Conservation (phyloP, 1,140 invertebrate genomes). For the Drosophila trapezifrons region DNA sequence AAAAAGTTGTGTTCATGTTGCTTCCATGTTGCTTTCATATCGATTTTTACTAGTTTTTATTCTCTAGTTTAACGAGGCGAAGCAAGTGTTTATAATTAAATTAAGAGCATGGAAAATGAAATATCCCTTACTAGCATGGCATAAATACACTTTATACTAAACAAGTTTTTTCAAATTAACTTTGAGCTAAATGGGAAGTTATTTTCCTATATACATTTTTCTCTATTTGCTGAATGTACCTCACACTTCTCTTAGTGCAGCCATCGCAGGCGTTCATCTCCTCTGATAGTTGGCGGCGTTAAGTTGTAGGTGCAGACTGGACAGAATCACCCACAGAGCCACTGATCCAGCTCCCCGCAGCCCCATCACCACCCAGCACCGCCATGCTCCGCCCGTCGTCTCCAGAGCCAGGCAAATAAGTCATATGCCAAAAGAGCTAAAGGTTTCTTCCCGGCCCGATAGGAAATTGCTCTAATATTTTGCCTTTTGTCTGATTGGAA, state of each 20-base stretch:
- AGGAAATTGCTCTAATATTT: slow-evolving; percentile 82
- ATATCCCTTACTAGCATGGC: too few relatives aligned
- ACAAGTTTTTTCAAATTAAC: too few relatives aligned
- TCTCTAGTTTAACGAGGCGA: too few relatives aligned
- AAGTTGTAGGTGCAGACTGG: slow-evolving; percentile 80
- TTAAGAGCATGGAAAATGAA: too few relatives aligned
- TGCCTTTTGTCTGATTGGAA: slow-evolving; percentile 74
- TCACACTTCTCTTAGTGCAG: slow-evolving; percentile 4
- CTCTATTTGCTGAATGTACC: background rate
- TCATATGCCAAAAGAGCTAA: slow-evolving; percentile 65
- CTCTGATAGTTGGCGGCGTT: slow-evolving; percentile 65
- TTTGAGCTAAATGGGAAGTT: too few relatives aligned
- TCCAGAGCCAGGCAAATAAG: slow-evolving; percentile 66
- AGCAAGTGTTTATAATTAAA: too few relatives aligned
- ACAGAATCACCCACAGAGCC: slow-evolving; percentile 53
- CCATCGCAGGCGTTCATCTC: slow-evolving; percentile 41
- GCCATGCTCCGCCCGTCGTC: slow-evolving; percentile 10
- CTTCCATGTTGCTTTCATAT: too few relatives aligned
- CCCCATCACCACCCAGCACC: slow-evolving; percentile 2
- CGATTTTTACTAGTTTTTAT: too few relatives aligned
- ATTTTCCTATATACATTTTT: background rate
- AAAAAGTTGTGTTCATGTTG: too few relatives aligned
- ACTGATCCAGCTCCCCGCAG: slow-evolving; percentile 25
- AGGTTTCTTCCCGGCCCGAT: slow-evolving; percentile 44
- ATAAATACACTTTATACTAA: too few relatives aligned